Conservation (phyloP, 2,888 invertebrate species). For the Diaprepes abbreviatus region DNA sequence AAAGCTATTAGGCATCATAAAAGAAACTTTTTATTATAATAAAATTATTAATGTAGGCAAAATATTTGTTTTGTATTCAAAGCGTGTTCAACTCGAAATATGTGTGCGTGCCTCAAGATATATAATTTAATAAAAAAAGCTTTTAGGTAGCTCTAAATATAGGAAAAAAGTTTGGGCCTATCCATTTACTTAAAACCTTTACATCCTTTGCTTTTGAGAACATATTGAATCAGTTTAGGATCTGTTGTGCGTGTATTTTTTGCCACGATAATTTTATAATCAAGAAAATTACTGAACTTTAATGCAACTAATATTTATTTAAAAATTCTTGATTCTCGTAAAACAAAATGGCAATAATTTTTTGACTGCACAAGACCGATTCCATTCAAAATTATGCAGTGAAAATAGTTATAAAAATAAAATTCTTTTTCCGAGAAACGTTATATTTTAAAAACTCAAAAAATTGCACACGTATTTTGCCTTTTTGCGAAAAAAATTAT, state of each 20-base stretch:
- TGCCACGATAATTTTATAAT: no score
- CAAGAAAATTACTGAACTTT: no score
- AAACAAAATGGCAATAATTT: no score
- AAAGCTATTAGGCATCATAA: background rate
- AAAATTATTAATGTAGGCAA: background rate
- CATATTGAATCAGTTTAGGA: background rate
- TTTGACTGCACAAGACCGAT: no score
- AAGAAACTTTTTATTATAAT: background rate
- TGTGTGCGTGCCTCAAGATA: background rate
- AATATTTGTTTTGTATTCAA: background rate
- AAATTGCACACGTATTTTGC: no score
- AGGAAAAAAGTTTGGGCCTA: background rate
- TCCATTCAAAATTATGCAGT: no score
- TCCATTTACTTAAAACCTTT: background rate
- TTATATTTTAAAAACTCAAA: no score
- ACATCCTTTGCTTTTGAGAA: background rate
- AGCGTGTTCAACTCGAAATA: background rate
- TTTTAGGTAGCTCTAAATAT: background rate
- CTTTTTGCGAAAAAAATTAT: no score
- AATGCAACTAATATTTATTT: no score
- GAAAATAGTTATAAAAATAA: no score
- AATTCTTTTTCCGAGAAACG: no score
- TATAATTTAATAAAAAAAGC: background rate
- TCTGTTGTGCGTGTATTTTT: background rate
- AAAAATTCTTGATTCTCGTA: no score